These are phyloP conservation scores for Cylindroiulus punctatus DNA, from an alignment of 2,888 invertebrate species.

Conservation along the genomic window DNA sequence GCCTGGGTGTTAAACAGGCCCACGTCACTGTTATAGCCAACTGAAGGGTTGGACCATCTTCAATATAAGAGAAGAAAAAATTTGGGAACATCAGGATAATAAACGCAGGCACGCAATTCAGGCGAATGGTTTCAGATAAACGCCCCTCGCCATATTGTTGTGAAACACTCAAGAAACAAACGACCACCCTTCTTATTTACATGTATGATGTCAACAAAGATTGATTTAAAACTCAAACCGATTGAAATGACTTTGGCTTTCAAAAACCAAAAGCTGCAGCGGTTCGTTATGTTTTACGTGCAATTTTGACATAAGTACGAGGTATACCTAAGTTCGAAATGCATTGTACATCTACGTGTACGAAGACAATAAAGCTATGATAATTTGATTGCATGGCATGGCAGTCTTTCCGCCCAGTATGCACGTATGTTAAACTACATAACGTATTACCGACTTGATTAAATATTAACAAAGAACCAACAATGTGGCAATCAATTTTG, in stretches of 20 bases:
- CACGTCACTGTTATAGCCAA: background rate
- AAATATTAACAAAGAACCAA: background rate
- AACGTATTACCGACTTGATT: background rate
- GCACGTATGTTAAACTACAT: too few relatives aligned
- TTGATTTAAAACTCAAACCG: background rate
- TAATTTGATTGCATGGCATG: background rate
- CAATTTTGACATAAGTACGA: too few relatives aligned
- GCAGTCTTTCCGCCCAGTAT: background rate
- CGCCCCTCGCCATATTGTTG: background rate
- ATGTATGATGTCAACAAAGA: background rate
- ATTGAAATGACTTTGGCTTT: background rate
- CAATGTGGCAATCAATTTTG: background rate
- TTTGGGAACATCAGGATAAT: background rate
- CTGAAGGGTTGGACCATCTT: background rate
- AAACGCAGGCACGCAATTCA: background rate
- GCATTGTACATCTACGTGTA: background rate
- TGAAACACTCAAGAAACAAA: background rate
- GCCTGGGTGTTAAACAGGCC: background rate
- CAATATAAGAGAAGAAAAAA: background rate
- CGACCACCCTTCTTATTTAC: background rate
- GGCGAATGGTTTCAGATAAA: background rate
- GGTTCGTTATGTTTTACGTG: too few relatives aligned
- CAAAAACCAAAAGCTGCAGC: too few relatives aligned
- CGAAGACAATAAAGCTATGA: too few relatives aligned
- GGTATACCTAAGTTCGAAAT: too few relatives aligned